A percentile compares a stretch with the other conserved stretches of the same genome.
Conservation (phyloP, 2,888 invertebrate species). For the Clostera curtula region DNA sequence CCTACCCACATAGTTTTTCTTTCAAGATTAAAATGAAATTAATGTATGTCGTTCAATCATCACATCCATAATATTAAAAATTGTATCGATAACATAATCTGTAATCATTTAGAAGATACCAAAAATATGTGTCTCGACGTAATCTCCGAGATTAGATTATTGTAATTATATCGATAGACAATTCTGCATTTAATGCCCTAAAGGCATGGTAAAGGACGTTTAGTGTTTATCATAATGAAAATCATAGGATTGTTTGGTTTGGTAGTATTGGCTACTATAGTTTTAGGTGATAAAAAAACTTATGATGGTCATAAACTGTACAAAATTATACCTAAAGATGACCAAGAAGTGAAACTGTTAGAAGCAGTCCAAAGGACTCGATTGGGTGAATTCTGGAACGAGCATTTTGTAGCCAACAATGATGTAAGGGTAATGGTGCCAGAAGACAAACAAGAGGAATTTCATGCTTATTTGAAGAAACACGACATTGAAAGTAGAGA, state of each 20-base stretch:
- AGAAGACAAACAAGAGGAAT: slow-evolving; percentile 27
- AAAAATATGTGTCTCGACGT: not conserved
- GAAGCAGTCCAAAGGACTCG: slow-evolving; percentile 49
- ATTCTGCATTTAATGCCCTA: slow-evolving; percentile 4
- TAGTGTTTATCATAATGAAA: slow-evolving; percentile 26
- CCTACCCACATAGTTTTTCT: too few relatives aligned
- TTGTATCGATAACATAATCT: too few relatives aligned
- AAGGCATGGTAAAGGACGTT: slow-evolving; percentile 3
- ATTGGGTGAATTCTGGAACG: slow-evolving; percentile 52
- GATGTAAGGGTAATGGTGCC: slow-evolving; percentile 47
- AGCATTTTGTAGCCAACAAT: slow-evolving; percentile 39
- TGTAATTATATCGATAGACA: slow-evolving; percentile 1
- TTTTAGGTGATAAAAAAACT: slow-evolving; percentile 22
- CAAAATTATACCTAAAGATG: slow-evolving; percentile 63
- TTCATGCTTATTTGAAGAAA: slow-evolving; percentile 22
- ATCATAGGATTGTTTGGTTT: slow-evolving; percentile 20
- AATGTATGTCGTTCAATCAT: too few relatives aligned
- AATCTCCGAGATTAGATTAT: slow-evolving; percentile 10
- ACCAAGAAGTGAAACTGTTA: slow-evolving; percentile 60
- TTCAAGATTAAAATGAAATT: too few relatives aligned
- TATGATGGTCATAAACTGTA: slow-evolving; percentile 77
- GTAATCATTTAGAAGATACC: not conserved
- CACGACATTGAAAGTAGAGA: slow-evolving; percentile 26
- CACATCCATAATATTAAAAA: too few relatives aligned
- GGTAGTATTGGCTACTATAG: slow-evolving; percentile 13